Base-by-base conservation (phyloP, 2,888 invertebrate genomes). In the Tillus elongatus region DNA sequence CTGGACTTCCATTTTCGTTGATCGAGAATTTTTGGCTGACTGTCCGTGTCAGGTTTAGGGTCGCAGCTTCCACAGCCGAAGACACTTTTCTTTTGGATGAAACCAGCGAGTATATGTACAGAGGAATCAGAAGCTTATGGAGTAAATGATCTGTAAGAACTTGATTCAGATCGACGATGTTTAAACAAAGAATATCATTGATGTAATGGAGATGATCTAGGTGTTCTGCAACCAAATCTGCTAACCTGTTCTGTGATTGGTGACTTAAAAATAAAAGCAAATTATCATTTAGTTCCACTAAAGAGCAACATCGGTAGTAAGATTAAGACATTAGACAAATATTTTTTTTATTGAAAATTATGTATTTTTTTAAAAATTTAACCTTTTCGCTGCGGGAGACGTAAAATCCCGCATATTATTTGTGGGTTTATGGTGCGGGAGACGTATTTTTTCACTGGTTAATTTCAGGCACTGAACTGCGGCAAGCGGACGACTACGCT, bases 201-300 rank as follows among this genome's bases (percentile, higher is more conserved):
- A 97, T 72, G 63, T 97, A 97, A 67, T 97, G 96, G 9, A 97
- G 73, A 63, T 97, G 93, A 66, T 98, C 97, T 47, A 97, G 69
- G 64, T 97, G 96, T 66, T 96, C 96, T 0, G 95, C 96, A 2
- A 97, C 93, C 45, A 97, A 68, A 66, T 95, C 95, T 8, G 92
- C 82, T 33, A 98, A 71, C 54, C 89, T 79, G 54, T 87, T 86
- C 58, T 90, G 83, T 12, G 89, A 89, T 68, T 88, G 85, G 60
- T 92, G 90, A 64, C 92, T 92, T 68, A 45, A 71, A 73, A 51
- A 48, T 45, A 51, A n/a, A n/a, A n/a, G n/a, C n/a, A n/a, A n/a
- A n/a, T n/a, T n/a, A n/a, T n/a, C n/a, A n/a, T n/a, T n/a, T n/a
- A n/a, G n/a, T n/a, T n/a, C n/a, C n/a, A n/a, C n/a, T n/a, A 49